Evolutionary conservation across 2,113 vertebrate genomes (phyloP).

Genomic region (Callaeas wilsoni): DNA sequence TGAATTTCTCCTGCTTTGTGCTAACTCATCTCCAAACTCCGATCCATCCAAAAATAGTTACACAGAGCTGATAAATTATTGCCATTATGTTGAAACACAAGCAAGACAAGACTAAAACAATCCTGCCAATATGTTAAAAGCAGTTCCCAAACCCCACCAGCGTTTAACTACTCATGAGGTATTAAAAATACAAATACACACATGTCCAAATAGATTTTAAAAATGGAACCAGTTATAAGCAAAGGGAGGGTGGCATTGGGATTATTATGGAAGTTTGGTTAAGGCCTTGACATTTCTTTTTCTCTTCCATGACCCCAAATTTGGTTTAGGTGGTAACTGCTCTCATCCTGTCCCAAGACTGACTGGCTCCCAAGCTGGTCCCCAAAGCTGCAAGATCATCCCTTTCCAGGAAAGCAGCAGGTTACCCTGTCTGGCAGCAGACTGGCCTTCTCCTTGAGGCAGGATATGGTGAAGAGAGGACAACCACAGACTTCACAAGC

Average conservation of each 20-base stretch:
- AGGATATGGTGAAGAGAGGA: background rate
- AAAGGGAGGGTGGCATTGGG: conserved; percentile 33
- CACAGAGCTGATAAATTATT: conserved; percentile 76
- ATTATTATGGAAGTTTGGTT: conserved; percentile 62
- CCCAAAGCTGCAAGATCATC: background rate
- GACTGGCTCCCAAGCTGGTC: conserved; percentile 2
- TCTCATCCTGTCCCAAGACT: conserved; percentile 15
- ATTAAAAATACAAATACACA: conserved; percentile 70
- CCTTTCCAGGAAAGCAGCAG: background rate
- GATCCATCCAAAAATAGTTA: conserved; percentile 38
- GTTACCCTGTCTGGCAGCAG: background rate
- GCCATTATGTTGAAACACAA: conserved; percentile 74
- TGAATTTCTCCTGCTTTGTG: conserved; percentile 23
- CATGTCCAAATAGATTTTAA: conserved; percentile 42
- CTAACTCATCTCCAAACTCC: conserved; percentile 22
- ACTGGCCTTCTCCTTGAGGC: background rate
- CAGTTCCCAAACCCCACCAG: conserved; percentile 41
- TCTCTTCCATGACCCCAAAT: conserved; percentile 32
- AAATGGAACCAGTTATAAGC: conserved; percentile 58
- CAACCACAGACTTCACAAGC: background rate
- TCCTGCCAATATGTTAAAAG: conserved; percentile 49
- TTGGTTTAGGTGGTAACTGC: conserved; percentile 35
- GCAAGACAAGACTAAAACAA: conserved; percentile 66
- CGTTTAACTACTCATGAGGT: conserved; percentile 74
- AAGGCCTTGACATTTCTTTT: conserved; percentile 62